phyloP scores from a whole-genome alignment of 1,140 invertebrate genomes.

The Drosophila lini region DNA sequence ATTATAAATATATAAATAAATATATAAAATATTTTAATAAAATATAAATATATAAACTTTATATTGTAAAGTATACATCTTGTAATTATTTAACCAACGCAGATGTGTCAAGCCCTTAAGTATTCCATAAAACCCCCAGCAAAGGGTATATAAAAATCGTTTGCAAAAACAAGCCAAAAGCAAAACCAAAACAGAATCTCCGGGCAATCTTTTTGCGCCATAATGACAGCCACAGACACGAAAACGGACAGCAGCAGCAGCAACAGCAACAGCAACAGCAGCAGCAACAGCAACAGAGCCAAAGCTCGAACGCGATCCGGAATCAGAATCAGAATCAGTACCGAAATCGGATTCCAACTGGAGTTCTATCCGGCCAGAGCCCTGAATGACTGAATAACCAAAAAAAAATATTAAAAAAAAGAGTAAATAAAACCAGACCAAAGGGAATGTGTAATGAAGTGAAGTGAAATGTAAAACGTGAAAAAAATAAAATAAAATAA shows the following conservation, averaged over 20 bases:
- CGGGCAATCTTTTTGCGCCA: constrained; percentile 55
- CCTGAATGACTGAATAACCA: constrained; percentile 10
- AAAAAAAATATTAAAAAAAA: background rate
- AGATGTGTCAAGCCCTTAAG: background rate
- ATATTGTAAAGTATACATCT: too few relatives aligned
- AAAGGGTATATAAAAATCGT: constrained; percentile 21
- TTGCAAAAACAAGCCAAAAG: constrained; percentile 14
- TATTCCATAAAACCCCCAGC: background rate
- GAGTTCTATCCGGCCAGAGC: constrained; percentile 6
- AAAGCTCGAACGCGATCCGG: constrained; percentile 18
- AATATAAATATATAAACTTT: background rate
- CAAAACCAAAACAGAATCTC: constrained; percentile 38
- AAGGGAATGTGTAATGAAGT: constrained; percentile 58
- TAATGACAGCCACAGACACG: constrained; percentile 56
- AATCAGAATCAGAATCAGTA: constrained; percentile 13
- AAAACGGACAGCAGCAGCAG: constrained; percentile 24
- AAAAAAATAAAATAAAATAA: background rate
- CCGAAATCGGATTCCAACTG: constrained; percentile 10
- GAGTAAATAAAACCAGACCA: constrained; percentile 19
- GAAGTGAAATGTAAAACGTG: constrained; percentile 53
- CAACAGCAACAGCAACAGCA: constrained; percentile 4
- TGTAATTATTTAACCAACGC: background rate
- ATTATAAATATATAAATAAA: background rate
- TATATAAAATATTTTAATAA: background rate
- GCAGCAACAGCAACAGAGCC: constrained; percentile 16